phyloP scores from a whole-genome alignment of 1,140 invertebrate species.

The Bombus huntii region DNA sequence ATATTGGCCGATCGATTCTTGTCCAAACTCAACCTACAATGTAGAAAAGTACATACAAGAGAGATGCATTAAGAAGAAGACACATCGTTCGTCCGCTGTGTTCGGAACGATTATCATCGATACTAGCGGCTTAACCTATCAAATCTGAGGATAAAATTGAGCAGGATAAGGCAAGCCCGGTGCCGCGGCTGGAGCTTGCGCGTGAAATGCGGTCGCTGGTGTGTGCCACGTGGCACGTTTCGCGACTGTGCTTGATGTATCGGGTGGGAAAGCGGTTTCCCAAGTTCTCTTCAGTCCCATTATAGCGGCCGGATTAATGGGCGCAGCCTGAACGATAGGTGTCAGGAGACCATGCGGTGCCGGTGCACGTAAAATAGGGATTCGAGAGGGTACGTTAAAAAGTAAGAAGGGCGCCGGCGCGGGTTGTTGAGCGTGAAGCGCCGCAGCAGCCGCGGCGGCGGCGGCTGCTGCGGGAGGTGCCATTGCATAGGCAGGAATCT shows the following conservation, averaged over 20 bases:
- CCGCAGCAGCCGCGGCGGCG: slow-evolving; percentile 76
- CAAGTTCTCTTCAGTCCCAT: slow-evolving; percentile 81
- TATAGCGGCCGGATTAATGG: slow-evolving; percentile 81
- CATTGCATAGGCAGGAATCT: slow-evolving; percentile 81
- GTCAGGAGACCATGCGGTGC: slow-evolving; percentile 80
- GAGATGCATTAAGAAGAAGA: not conserved
- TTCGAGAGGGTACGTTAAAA: slow-evolving; percentile 79
- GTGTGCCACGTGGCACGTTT: slow-evolving; percentile 79
- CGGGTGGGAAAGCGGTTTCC: slow-evolving; percentile 79
- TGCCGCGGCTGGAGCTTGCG: slow-evolving; percentile 67
- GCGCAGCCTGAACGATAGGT: slow-evolving; percentile 75
- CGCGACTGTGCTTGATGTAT: slow-evolving; percentile 68
- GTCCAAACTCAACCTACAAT: not conserved
- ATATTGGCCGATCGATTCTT: too few species aligned
- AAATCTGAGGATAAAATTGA: slow-evolving; percentile 81
- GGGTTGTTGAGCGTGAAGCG: slow-evolving; percentile 76
- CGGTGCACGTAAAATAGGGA: slow-evolving; percentile 80
- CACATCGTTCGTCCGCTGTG: not conserved
- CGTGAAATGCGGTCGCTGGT: slow-evolving; percentile 73
- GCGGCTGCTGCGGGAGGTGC: slow-evolving; percentile 78
- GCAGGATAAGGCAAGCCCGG: slow-evolving; percentile 79
- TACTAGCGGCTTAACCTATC: slow-evolving; percentile 56
- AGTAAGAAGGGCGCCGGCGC: slow-evolving; percentile 74
- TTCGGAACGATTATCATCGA: not conserved
- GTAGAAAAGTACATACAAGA: not conserved